These are phyloP conservation scores for Melipona quadrifasciata DNA, from an alignment of 1,140 invertebrate genomes.

Conservation along the genomic window DNA sequence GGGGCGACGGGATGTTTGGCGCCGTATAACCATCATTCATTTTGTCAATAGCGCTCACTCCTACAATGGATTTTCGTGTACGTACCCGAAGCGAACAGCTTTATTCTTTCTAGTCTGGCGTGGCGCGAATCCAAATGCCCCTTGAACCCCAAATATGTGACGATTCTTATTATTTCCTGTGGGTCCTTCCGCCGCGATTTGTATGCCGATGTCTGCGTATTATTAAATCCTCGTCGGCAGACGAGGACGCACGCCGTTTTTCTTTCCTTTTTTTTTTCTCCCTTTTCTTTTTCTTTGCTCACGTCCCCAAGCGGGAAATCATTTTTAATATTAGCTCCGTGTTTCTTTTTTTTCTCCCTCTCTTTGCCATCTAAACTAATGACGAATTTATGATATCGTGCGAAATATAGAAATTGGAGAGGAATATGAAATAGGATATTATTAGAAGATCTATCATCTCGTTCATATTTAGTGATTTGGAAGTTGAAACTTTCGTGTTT, in stretches of 20 bases:
- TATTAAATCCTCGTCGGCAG: background rate
- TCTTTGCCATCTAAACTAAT: background rate
- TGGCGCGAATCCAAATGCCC: slow-evolving; percentile 72
- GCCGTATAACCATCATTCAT: slow-evolving; percentile 78
- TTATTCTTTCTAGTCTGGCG: slow-evolving; percentile 71
- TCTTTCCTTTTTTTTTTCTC: background rate
- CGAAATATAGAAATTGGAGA: background rate
- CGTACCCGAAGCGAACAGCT: slow-evolving; percentile 72
- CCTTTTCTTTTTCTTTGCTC: no score
- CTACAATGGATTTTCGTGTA: slow-evolving; percentile 70
- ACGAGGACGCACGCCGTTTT: background rate
- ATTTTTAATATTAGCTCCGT: background rate
- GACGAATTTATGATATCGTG: background rate
- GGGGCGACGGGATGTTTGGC: slow-evolving; percentile 67
- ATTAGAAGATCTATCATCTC: background rate
- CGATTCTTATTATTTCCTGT: slow-evolving; percentile 63
- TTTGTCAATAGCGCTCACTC: slow-evolving; percentile 75
- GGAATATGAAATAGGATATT: background rate
- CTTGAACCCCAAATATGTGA: slow-evolving; percentile 44
- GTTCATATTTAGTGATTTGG: background rate
- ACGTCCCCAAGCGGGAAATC: background rate
- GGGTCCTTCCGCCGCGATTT: slow-evolving; percentile 30
- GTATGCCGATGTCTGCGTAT: slow-evolving; percentile 13
- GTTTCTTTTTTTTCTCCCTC: background rate
- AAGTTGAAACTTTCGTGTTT: background rate